Evolutionary conservation across 2,888 invertebrate species (phyloP), one percentile per base, ranked within the genome.

Genomic region (Eupithecia abbreviata): DNA sequence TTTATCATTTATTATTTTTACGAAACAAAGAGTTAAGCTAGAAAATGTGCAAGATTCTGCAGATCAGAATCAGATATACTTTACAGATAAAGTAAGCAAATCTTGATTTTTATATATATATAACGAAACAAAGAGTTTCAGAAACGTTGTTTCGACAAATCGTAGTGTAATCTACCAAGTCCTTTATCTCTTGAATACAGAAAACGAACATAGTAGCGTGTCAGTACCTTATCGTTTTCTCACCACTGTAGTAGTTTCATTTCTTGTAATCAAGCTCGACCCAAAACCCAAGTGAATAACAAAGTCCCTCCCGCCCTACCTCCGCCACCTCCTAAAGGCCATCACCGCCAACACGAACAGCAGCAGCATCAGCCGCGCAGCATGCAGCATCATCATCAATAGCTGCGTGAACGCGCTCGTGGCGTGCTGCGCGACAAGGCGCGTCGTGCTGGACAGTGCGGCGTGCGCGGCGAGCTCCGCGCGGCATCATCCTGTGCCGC

Each of bases 401-500:
- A 90, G 86, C 83, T 85, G 84, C 79, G 83, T 77, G 81, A 90
- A 86, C 84, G 45, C 12, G 88, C 87, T 82, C 88, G 84, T 82
- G 84, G 69, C 81, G 81, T 79, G 85, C 83, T 47, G 71, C 80
- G 82, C 42, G 82, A 84, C 65, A 83, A 45, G 76, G 85, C 78
- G 86, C 77, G 73, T 81, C 77, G 81, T 30, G 84, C 82, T 69
- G 82, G 83, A 75, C 72, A 78, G 82, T 84, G 84, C 84, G 84
- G 86, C 83, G 82, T 45, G 77, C 79, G 89, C 83, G 90, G 90
- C 93, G 89, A 90, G 91, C 92, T 90, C 91, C 82, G 87, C 84
- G 85, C 82, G 86, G 79, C 89, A 93, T 95, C 95, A 95, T 94
- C 97, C 97, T 87, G 98, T 98, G 90, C 98, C 98, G 90, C 97